Percentiles rank a stretch among this genome's conserved stretches.
These are phyloP conservation scores for Caracal caracal DNA, from an alignment of 2,113 vertebrate genomes.

Conservation along the genomic window DNA sequence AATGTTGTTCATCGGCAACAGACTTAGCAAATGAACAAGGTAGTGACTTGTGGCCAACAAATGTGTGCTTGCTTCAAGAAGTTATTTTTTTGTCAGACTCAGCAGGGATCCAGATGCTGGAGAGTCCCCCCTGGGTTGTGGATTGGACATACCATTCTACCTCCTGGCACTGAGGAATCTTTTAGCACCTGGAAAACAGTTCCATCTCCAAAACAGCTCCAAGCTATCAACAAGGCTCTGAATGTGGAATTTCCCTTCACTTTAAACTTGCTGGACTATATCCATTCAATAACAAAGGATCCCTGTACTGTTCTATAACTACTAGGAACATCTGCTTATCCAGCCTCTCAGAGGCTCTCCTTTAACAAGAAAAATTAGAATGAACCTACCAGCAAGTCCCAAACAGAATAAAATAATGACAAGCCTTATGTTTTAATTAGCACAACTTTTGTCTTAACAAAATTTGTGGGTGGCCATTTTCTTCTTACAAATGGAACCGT, in stretches of 20 bases:
- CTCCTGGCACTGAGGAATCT: background rate
- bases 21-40: background rate
- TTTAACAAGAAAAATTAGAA: conserved; percentile 48
- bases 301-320: background rate
- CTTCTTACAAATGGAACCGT: background rate
- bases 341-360: background rate
- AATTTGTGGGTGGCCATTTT: background rate
- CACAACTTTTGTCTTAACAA: conserved; percentile 27
- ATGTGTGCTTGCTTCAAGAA: conserved; percentile 51
- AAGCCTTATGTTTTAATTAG: conserved; percentile 26
- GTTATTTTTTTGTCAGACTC: background rate
- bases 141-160: background rate
- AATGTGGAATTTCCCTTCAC: background rate
- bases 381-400: background rate
- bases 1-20: background rate
- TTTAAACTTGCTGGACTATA: background rate
- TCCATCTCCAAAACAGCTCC: background rate
- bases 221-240: background rate
- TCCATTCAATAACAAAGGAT: background rate
- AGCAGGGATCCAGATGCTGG: background rate
- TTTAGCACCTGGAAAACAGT: conserved; percentile 29
- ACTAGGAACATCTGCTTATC: conserved; percentile 1
- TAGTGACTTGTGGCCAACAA: background rate
- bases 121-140: background rate
- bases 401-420: conserved; percentile 32